phyloP scores from a whole-genome alignment of 2,888 invertebrate species.

The Ectemnius continuus region DNA sequence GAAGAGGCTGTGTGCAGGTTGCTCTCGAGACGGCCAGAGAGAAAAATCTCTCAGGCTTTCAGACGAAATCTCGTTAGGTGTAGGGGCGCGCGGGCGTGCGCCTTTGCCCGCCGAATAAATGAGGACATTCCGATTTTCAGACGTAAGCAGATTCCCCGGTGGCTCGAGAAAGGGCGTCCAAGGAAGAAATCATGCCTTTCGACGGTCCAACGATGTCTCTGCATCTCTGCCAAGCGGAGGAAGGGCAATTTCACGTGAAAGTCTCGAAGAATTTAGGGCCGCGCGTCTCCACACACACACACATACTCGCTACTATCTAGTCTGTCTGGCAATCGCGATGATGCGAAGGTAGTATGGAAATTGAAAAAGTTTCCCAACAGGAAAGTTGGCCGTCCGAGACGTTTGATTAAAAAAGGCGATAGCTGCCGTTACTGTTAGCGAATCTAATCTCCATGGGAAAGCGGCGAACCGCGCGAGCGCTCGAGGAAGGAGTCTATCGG shows the following conservation, averaged over 20 bases:
- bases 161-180: background rate
- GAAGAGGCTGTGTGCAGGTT: background rate
- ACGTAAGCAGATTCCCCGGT: slow-evolving; percentile 11
- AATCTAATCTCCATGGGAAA: slow-evolving; percentile 19
- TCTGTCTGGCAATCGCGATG: too few species aligned
- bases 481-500: too few species aligned
- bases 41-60: background rate
- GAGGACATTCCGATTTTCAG: slow-evolving; percentile 15
- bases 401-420: background rate
- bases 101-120: slow-evolving; percentile 1
- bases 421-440: background rate
- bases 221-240: too few species aligned
- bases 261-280: too few species aligned
- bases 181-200: background rate
- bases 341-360: background rate
- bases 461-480: background rate
- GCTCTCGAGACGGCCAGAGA: background rate
- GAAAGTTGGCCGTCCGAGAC: background rate
- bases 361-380: background rate
- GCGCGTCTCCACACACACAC: too few species aligned
- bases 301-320: too few species aligned
- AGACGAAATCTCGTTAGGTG: background rate
- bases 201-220: background rate
- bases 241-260: too few species aligned
- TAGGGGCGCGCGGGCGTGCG: too few species aligned